Evolutionary conservation across 2,113 vertebrate genomes (phyloP).

Genomic region (Murina feae): DNA sequence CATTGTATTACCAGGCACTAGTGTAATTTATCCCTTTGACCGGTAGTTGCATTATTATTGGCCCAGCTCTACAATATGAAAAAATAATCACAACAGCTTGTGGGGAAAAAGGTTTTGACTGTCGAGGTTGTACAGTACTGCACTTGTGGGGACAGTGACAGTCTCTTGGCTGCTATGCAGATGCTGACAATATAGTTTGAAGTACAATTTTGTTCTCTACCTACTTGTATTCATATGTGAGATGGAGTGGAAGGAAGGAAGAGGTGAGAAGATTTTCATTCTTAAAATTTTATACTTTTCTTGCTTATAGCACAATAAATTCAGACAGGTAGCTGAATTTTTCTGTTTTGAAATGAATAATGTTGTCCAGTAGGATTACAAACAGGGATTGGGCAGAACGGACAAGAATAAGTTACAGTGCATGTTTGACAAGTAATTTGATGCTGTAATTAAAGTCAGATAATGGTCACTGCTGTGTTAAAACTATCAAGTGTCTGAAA

Average conservation of each 20-base stretch:
- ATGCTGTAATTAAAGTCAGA: slow-evolving; percentile 80
- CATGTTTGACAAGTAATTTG: slow-evolving; percentile 77
- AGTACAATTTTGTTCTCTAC: slow-evolving; percentile 36
- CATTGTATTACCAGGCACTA: slow-evolving; percentile 5
- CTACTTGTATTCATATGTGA: slow-evolving; percentile 29
- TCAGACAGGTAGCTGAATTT: slow-evolving; percentile 6
- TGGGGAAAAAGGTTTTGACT: not conserved
- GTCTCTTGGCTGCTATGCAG: slow-evolving; percentile 5
- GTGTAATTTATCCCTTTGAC: slow-evolving; percentile 35
- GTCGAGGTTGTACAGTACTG: not conserved
- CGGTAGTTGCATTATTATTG: slow-evolving; percentile 40
- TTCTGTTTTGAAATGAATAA: slow-evolving; percentile 48
- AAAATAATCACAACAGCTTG: slow-evolving; percentile 30
- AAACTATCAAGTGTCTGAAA: slow-evolving; percentile 71
- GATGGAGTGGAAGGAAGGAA: not conserved
- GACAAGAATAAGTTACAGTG: slow-evolving; percentile 73
- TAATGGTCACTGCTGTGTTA: slow-evolving; percentile 66
- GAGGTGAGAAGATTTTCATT: slow-evolving; percentile 11
- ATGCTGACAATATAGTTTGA: slow-evolving; percentile 37
- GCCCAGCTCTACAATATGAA: not conserved
- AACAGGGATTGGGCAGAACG: slow-evolving; percentile 54
- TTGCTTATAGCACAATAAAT: not conserved
- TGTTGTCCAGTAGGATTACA: slow-evolving; percentile 50
- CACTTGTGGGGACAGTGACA: not conserved
- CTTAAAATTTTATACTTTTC: not conserved